Conservation (phyloP, 2,113 vertebrate genomes). For the Ploceus nigricollis region DNA sequence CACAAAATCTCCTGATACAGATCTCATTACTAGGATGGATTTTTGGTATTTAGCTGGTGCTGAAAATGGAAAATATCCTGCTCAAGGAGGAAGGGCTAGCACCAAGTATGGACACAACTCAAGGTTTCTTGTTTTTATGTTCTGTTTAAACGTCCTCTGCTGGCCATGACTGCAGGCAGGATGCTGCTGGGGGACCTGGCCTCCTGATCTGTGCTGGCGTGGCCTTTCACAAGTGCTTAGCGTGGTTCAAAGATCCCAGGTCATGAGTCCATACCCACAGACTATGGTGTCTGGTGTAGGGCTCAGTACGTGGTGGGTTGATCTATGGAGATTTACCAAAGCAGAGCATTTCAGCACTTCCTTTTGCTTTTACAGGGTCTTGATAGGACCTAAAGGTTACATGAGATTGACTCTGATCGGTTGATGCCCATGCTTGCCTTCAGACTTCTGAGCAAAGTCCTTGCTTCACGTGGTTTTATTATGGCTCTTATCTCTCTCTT, state of each 20-base stretch:
- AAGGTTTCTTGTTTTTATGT: not conserved
- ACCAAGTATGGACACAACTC: not conserved
- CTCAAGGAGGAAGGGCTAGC: not conserved
- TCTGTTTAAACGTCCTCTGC: not conserved
- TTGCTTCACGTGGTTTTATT: not conserved
- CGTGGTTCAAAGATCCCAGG: rapidly evolving
- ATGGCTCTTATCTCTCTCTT: not conserved
- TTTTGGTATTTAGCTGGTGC: not conserved
- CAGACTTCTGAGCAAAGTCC: not conserved
- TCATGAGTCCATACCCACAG: not conserved
- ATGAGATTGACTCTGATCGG: not conserved
- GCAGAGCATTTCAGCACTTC: not conserved
- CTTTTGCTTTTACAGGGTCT: not conserved
- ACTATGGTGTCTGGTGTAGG: not conserved
- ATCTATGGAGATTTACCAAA: not conserved
- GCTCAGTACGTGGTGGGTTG: not conserved
- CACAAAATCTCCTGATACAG: not conserved
- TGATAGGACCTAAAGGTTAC: not conserved
- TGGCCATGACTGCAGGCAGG: not conserved
- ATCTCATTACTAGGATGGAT: not conserved
- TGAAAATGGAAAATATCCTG: not conserved
- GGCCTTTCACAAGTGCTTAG: rapidly evolving
- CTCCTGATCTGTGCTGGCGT: not conserved
- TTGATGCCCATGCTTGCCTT: not conserved
- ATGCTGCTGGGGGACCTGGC: not conserved